These are phyloP conservation scores for Diprion similis DNA, from an alignment of 1,140 invertebrate genomes.

Conservation along the genomic window DNA sequence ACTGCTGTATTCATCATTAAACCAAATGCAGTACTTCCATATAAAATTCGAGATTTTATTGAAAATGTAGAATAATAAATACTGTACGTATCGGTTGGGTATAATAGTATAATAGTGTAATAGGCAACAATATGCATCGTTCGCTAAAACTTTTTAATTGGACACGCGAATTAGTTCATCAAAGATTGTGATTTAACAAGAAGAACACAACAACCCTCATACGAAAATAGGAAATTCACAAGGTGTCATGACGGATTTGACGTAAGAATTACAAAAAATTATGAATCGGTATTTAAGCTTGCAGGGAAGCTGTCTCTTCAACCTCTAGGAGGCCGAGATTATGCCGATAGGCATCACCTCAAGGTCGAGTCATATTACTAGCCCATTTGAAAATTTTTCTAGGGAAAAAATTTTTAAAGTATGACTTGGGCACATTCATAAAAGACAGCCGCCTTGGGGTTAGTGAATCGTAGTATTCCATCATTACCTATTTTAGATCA, in stretches of 20 bases:
- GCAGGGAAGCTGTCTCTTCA: constrained; percentile 25
- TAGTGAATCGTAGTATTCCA: constrained; percentile 20
- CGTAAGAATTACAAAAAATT: too few species aligned
- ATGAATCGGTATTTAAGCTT: too few species aligned
- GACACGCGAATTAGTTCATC: constrained; percentile 13
- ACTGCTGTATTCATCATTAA: not conserved
- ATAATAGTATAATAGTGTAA: constrained; percentile 31
- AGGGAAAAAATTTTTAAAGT: too few species aligned
- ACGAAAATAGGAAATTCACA: constrained; percentile 23
- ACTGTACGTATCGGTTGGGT: constrained; percentile 17
- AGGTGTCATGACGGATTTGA: not conserved
- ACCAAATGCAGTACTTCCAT: not conserved
- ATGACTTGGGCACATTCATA: too few species aligned
- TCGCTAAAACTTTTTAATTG: constrained; percentile 29
- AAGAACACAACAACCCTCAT: not conserved
- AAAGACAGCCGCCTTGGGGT: too few species aligned
- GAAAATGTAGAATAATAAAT: constrained; percentile 13
- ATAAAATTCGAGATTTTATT: not conserved
- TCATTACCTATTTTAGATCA: constrained; percentile 29
- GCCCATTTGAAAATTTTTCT: too few species aligned
- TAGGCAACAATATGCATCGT: constrained; percentile 34
- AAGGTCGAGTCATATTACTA: too few species aligned
- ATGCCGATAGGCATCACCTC: too few species aligned
- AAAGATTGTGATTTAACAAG: not conserved
- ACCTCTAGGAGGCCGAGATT: too few species aligned